A percentile compares a stretch with the other conserved stretches of the same genome.
Evolutionary conservation across 2,113 vertebrate genomes (phyloP).

Genomic region (Parus major): DNA sequence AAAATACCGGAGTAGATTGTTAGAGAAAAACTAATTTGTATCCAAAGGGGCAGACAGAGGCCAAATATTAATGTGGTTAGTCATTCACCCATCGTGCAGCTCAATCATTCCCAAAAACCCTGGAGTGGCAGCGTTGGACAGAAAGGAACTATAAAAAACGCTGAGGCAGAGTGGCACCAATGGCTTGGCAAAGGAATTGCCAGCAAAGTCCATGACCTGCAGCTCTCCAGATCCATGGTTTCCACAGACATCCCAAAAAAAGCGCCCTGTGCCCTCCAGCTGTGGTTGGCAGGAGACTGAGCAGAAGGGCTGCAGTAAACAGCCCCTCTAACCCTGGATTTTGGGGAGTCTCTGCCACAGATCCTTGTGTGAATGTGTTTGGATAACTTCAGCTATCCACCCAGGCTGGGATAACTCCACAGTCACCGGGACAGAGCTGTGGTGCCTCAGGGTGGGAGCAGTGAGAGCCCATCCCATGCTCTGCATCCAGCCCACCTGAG

Average conservation of each 20-base stretch:
- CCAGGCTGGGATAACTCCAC: neutral
- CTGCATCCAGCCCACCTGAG: neutral
- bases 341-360: neutral
- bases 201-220: neutral
- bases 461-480: neutral
- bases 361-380: neutral
- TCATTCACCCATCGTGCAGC: neutral
- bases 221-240: fast-evolving
- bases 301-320: neutral
- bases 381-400: neutral
- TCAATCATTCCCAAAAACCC: neutral
- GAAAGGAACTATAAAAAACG: neutral
- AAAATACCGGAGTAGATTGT: conserved; percentile 3
- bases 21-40: conserved; percentile 21
- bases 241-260: neutral
- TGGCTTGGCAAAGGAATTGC: neutral
- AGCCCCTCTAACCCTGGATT: neutral
- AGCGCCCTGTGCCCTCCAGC: neutral
- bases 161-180: neutral
- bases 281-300: neutral
- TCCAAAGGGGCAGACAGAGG: neutral
- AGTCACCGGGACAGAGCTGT: fast-evolving
- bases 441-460: neutral
- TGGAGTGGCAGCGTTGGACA: neutral
- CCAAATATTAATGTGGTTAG: neutral